Conservation (phyloP, 2,888 invertebrate species). For the Leptothorax acervorum region DNA sequence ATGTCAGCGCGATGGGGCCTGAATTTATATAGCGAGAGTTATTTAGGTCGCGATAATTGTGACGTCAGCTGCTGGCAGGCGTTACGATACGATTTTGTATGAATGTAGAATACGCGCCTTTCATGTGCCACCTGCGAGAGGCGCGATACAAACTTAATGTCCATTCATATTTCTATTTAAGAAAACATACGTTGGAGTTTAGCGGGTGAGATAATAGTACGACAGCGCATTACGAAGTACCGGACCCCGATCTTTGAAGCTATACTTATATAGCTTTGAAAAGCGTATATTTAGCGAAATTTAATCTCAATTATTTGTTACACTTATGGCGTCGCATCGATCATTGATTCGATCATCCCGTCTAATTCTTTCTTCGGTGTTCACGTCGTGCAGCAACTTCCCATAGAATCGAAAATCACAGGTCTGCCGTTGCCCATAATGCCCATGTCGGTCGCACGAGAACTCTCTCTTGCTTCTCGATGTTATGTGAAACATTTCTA, state of each 20-base stretch:
- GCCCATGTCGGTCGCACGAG: neutral
- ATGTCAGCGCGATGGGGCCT: conserved; percentile 53
- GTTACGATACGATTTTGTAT: conserved; percentile 54
- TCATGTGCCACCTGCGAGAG: conserved; percentile 48
- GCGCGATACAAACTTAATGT: conserved; percentile 42
- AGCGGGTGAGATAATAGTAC: conserved; percentile 22
- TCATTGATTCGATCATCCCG: neutral
- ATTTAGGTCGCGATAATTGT: conserved; percentile 55
- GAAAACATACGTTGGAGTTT: conserved; percentile 39
- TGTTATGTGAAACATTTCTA: conserved; percentile 38
- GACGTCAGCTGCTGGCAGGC: conserved; percentile 53
- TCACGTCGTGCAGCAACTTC: conserved; percentile 2
- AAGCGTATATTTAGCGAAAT: neutral
- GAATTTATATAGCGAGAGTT: conserved; percentile 54
- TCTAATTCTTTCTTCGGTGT: conserved; percentile 2
- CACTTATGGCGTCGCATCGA: neutral
- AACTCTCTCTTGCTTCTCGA: neutral
- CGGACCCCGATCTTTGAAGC: neutral
- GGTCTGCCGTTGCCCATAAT: neutral
- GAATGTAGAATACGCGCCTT: conserved; percentile 53
- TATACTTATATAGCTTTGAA: neutral
- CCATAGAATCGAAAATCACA: conserved; percentile 28
- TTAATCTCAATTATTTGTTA: conserved; percentile 19
- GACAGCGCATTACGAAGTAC: conserved; percentile 11
- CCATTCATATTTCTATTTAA: conserved; percentile 52